A percentile compares a stretch with the other conserved stretches of the same genome.
These are phyloP conservation scores for Tragopan temminckii DNA, from an alignment of 2,797 vertebrate species.

Conservation along the genomic window DNA sequence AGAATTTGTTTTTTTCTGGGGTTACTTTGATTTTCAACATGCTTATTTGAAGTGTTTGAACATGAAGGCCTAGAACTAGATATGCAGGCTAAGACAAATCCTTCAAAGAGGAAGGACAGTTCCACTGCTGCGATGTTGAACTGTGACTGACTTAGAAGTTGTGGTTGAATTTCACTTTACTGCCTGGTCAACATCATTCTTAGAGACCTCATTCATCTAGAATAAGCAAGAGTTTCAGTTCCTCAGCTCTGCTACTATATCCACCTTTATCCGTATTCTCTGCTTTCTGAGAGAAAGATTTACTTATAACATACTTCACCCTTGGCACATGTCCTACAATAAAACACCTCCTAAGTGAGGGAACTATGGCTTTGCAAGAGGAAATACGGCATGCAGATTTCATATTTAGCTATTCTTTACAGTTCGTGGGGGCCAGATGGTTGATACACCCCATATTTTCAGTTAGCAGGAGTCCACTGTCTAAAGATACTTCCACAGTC, in stretches of 20 bases:
- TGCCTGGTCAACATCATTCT: rapidly evolving
- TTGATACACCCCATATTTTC: background rate
- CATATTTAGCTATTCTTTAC: background rate
- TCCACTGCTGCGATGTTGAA: background rate
- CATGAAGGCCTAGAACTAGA: background rate
- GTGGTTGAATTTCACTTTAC: background rate
- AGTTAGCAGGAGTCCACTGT: background rate
- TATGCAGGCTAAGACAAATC: background rate
- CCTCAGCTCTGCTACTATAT: background rate
- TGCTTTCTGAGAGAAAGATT: background rate
- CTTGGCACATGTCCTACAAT: background rate
- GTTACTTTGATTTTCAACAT: background rate
- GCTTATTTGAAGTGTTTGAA: background rate
- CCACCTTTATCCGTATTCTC: background rate
- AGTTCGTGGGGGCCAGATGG: background rate
- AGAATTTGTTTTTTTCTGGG: background rate
- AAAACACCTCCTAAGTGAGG: rapidly evolving
- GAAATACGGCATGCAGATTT: background rate
- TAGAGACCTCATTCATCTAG: background rate
- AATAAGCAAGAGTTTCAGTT: background rate
- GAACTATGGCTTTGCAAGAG: background rate
- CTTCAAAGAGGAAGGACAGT: background rate
- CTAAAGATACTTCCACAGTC: background rate
- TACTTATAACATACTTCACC: background rate
- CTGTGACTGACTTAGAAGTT: background rate